Conservation (phyloP, 2,797 vertebrate genomes). For the Glyptemys insculpta region DNA sequence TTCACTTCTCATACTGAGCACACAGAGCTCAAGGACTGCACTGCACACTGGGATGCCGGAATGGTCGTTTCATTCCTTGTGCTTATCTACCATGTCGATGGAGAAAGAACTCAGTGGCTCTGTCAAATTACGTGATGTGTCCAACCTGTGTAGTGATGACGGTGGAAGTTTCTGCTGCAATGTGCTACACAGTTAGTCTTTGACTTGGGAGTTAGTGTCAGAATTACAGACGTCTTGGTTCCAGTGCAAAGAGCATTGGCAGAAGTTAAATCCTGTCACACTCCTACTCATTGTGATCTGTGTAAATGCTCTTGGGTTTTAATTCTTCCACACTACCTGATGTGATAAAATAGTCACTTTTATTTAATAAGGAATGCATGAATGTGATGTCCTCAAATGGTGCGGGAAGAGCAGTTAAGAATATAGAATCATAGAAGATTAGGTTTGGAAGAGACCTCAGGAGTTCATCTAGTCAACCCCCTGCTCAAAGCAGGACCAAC, state of each 20-base stretch:
- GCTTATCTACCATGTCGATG: background rate
- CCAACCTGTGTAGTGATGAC: background rate
- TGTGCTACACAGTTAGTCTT: background rate
- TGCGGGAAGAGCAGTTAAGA: background rate
- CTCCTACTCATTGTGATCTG: background rate
- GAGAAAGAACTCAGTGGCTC: too few species aligned
- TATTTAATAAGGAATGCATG: background rate
- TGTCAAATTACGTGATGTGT: background rate
- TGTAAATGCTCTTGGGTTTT: background rate
- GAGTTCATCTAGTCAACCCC: too few species aligned
- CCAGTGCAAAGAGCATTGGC: background rate
- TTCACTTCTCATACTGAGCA: slow-evolving; percentile 49
- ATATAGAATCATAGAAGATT: too few species aligned
- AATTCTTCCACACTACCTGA: background rate
- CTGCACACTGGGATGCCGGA: slow-evolving; percentile 14
- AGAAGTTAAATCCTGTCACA: background rate
- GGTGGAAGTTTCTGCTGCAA: background rate
- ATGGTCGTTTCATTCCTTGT: background rate
- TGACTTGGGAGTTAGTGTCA: background rate
- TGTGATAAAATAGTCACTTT: background rate
- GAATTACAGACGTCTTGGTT: background rate
- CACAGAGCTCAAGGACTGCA: background rate
- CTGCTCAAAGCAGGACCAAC: too few species aligned
- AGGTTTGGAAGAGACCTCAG: too few species aligned
- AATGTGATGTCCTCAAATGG: background rate